phyloP scores from a whole-genome alignment of 92 coral and sea anemone genomes.

The Isaurus tuberculatus region DNA sequence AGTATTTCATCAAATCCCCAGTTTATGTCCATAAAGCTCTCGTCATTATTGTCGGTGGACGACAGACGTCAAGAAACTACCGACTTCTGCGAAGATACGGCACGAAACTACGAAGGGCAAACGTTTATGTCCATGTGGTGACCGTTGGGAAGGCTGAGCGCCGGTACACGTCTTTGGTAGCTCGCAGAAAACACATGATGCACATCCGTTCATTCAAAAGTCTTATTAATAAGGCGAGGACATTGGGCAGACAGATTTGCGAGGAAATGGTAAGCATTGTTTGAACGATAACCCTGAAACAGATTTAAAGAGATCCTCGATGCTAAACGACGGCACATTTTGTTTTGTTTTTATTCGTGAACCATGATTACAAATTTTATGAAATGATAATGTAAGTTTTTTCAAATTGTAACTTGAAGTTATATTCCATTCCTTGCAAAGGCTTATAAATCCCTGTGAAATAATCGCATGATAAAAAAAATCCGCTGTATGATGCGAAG shows the following conservation, averaged over 20 bases:
- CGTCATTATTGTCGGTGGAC: slow-evolving; percentile 72
- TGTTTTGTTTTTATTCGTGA: no score
- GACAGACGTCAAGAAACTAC: slow-evolving; percentile 27
- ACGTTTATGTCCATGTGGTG: slow-evolving; percentile 9
- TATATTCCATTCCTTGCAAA: no score
- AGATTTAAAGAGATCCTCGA: no score
- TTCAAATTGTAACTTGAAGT: no score
- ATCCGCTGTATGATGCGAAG: no score
- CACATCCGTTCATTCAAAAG: neutral
- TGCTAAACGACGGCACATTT: no score
- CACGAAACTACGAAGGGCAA: neutral
- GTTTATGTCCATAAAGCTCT: slow-evolving; percentile 76
- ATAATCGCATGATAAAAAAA: no score
- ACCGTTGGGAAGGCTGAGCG: neutral
- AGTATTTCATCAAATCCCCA: slow-evolving; percentile 71
- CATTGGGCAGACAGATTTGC: neutral
- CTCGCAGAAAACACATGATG: slow-evolving; percentile 1
- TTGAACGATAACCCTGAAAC: slow-evolving; percentile 5
- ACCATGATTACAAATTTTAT: no score
- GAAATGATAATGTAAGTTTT: no score
- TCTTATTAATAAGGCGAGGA: neutral
- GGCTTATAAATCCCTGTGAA: no score
- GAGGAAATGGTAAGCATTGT: neutral
- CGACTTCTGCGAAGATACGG: neutral
- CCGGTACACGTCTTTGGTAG: neutral